phyloP scores from a whole-genome alignment of 1,140 invertebrate species.

The Heliconius nattereri region DNA sequence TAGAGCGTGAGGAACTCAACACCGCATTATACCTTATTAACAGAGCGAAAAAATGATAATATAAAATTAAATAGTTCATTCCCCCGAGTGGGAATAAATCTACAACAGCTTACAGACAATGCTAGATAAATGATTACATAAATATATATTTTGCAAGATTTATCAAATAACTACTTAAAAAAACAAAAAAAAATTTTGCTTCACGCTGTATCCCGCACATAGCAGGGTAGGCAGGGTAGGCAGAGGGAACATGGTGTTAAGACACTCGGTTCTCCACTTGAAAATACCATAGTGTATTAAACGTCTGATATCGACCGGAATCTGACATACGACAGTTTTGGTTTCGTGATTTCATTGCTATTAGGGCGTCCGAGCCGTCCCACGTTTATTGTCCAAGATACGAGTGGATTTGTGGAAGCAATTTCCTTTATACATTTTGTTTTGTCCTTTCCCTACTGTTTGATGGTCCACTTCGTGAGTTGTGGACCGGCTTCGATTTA shows the following conservation, averaged over 20 bases:
- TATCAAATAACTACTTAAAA: background rate
- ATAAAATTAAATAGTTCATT: too few species aligned
- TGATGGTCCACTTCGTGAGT: constrained; percentile 76
- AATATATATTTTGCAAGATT: background rate
- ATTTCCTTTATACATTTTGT: constrained; percentile 82
- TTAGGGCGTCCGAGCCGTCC: constrained; percentile 73
- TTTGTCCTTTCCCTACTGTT: constrained; percentile 79
- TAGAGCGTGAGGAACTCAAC: too few species aligned
- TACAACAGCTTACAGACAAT: too few species aligned
- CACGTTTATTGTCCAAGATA: constrained; percentile 81
- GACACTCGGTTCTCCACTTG: background rate
- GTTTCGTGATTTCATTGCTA: constrained; percentile 81
- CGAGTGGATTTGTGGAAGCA: constrained; percentile 81
- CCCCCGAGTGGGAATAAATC: too few species aligned
- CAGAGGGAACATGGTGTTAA: too few species aligned
- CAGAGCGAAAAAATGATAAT: too few species aligned
- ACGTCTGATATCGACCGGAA: constrained; percentile 61
- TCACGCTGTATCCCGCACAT: too few species aligned
- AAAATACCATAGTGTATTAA: constrained; percentile 49
- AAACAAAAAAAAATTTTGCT: background rate
- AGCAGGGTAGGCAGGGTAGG: too few species aligned
- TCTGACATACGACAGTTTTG: constrained; percentile 75
- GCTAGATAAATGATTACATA: too few species aligned
- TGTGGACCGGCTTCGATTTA: constrained; percentile 75
- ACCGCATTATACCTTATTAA: too few species aligned